Evolutionary conservation across 2,888 invertebrate species (phyloP).

Genomic region (Tridacna gigas): DNA sequence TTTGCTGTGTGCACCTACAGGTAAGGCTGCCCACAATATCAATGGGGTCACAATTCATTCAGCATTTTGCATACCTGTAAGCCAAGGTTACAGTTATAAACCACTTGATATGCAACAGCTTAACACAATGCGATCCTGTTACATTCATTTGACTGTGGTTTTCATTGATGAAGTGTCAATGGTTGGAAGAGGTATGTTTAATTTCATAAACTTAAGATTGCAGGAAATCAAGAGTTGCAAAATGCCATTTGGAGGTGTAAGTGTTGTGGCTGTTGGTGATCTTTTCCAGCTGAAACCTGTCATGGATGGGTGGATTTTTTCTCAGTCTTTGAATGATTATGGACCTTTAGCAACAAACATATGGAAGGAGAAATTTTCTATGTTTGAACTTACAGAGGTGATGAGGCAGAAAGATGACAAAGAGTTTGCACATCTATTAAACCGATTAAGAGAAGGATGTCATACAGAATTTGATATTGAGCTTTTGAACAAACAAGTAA

Average conservation of each 20-base stretch:
- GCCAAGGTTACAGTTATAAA: slow-evolving; percentile 46
- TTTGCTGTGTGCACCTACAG: slow-evolving; percentile 51
- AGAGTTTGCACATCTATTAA: slow-evolving; percentile 55
- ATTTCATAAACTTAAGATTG: slow-evolving; percentile 53
- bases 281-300: slow-evolving; percentile 27
- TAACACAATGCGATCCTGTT: slow-evolving; percentile 27
- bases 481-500: slow-evolving; percentile 15
- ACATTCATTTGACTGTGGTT: slow-evolving; percentile 38
- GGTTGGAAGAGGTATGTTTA: slow-evolving; percentile 60
- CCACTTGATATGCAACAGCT: slow-evolving; percentile 48
- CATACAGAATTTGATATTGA: slow-evolving; percentile 36
- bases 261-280: slow-evolving; percentile 54
- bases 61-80: slow-evolving; percentile 42
- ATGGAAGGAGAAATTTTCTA: slow-evolving; percentile 9
- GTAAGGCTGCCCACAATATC: slow-evolving; percentile 53
- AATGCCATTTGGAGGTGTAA: slow-evolving; percentile 63
- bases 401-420: slow-evolving; percentile 63
- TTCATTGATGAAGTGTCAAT: slow-evolving; percentile 64
- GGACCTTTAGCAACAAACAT: not conserved
- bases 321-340: not conserved
- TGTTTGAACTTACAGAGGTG: slow-evolving; percentile 33
- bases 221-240: slow-evolving; percentile 51
- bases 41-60: slow-evolving; percentile 49
- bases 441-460: slow-evolving; percentile 53
- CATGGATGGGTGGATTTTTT: slow-evolving; percentile 24